phyloP scores from a whole-genome alignment of 2,888 invertebrate genomes.

The Scrobipalpa atriplicella region DNA sequence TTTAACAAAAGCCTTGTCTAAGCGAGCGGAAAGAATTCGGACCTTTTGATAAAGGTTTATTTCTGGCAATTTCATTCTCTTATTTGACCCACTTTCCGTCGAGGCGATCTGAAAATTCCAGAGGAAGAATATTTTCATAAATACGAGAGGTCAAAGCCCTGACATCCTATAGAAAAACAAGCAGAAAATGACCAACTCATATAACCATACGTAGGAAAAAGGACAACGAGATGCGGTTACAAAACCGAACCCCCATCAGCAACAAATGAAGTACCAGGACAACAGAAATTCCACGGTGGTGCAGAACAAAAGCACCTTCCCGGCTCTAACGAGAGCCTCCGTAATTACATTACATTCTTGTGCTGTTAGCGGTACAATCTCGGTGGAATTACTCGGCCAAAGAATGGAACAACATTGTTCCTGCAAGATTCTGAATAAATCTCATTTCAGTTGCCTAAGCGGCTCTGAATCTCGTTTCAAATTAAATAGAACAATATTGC shows the following conservation, averaged over 20 bases:
- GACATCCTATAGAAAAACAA: neutral
- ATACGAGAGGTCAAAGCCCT: neutral
- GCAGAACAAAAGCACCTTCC: slow-evolving; percentile 46
- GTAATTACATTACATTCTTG: slow-evolving; percentile 75
- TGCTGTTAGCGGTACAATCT: slow-evolving; percentile 69
- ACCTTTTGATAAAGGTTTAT: slow-evolving; percentile 20
- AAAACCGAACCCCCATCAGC: slow-evolving; percentile 13
- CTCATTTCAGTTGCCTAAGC: neutral
- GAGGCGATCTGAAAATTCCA: too few species aligned
- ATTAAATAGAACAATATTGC: neutral
- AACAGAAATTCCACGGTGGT: slow-evolving; percentile 12
- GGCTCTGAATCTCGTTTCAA: neutral
- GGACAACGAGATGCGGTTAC: neutral
- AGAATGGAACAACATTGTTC: slow-evolving; percentile 40
- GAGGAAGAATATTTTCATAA: neutral
- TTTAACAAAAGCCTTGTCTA: slow-evolving; percentile 23
- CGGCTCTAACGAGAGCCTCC: slow-evolving; percentile 56
- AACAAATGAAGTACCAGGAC: slow-evolving; percentile 24
- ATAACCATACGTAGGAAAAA: neutral
- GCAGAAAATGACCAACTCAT: neutral
- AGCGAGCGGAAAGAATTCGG: slow-evolving; percentile 14
- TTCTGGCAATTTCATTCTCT: slow-evolving; percentile 9
- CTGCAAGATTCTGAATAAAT: neutral
- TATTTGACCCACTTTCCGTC: neutral
- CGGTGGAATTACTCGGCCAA: slow-evolving; percentile 62